Base-by-base conservation (phyloP, 2,113 vertebrate species). In the Sorex araneus region DNA sequence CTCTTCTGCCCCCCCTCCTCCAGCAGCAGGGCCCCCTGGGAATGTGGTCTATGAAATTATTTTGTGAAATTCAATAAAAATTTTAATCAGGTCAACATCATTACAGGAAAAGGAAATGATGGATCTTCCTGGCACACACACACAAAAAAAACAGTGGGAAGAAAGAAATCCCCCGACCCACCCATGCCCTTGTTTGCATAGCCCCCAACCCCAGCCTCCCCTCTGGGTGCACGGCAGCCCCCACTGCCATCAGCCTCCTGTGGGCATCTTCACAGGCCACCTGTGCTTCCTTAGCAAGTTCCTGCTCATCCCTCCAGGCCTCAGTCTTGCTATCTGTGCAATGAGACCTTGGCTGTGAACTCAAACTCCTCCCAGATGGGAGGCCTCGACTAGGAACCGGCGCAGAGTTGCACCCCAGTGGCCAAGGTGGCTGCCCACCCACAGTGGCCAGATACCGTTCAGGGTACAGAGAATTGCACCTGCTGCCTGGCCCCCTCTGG, bases 21-120 rank as follows among this genome's bases (percentile, higher is more conserved):
- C 90, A 92, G 70, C 82, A 88, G 85, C n/a, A n/a, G 70, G 94
- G 91, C 96, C 97, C 97, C 93, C 64, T 43, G 96, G 94, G 96
- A 97, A 96, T 64, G 63, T 92, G 93, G 89, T 93, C 80, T 96
- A 96, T 97, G 92, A 98, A 97, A 98, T 97, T 97, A 97, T 98
- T 98, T 97, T 96, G 94, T 97, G 93, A 97, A 98, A 98, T 97
- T 96, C 96, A 98, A 98, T 98, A 98, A 97, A 97, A 97, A 95
- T 97, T 98, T 97, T 97, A 98, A 98, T 98, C 97, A 96, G 97
- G 97, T 97, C 97, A 98, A 94, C 96, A 96, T 97, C 87, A 89
- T 98, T 97, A 97, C 92, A 93, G 90, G 92, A 91, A 95, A 97
- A 93, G 88, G 94, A 96, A 95, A 91, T 94, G 97, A 97, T 95